Evolutionary conservation across 2,888 invertebrate genomes (phyloP), one percentile per base, ranked within the genome.

Genomic region (Oxystoma pomonae): DNA sequence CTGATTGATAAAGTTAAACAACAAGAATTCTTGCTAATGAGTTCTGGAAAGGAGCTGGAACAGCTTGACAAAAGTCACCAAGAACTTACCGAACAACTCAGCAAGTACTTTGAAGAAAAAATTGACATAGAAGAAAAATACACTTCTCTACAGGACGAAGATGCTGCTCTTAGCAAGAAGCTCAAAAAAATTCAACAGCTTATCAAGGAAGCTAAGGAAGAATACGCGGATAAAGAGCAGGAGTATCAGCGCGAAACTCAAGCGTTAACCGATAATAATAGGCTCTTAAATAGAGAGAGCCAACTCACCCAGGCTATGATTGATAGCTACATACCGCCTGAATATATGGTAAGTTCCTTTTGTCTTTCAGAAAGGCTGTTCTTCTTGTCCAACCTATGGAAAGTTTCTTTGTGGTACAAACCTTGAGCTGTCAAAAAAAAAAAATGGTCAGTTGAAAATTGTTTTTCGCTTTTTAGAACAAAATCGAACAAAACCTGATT

Each of bases 161-260:
- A 93, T 68, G 86, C 90, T 0, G 96, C 94, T 0, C 92, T 98
- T 76, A 94, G 93, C 0, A 91, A 94, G 73, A 98, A 98, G 78
- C 85, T 98, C 60, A 92, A 94, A 75, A 90, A 94, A 67, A 90
- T 95, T 0, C 93, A 93, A 78, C 89, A 90, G 59, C 87, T 95
- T 81, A 83, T 96, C 55, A 90, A 94, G 83, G 90, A 92, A 0
- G 91, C 91, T 0, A 92, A 92, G 76, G 91, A 90, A 0, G 94
- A 94, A 77, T 81, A 93, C 65, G 89, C 90, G 0, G 94, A 94
- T 80, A 88, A 93, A 72, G 93, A 96, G 76, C 87, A 94, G 67
- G 98, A 99, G 74, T 96, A 98, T 77, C 97, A 98, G 82, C 82
- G 97, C 53, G 98, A 98, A 82, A 96, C 96, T 89, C 98, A 98